Evolutionary conservation across 2,888 invertebrate species (phyloP).

Genomic region (Odontomyia ornata): DNA sequence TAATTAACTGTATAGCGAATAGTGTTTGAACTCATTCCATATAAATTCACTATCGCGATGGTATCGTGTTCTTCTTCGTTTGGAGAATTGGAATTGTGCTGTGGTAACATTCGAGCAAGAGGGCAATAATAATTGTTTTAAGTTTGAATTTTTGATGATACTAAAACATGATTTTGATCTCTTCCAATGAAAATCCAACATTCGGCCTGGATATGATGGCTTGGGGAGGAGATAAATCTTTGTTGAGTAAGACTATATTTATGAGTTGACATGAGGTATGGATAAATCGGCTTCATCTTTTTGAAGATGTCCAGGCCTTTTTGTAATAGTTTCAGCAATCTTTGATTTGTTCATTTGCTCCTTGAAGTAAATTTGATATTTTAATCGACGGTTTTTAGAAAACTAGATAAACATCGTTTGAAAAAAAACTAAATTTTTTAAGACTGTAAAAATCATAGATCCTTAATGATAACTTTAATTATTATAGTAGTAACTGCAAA

Average conservation of each 20-base stretch:
- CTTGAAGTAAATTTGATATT: too few species aligned
- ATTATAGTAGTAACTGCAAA: too few species aligned
- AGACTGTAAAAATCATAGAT: too few species aligned
- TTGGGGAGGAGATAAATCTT: neutral
- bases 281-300: neutral
- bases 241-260: neutral
- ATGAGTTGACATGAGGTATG: neutral
- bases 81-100: neutral
- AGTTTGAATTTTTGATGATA: slow-evolving; percentile 23
- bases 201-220: neutral
- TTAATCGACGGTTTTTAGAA: too few species aligned
- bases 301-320: too few species aligned
- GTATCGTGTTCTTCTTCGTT: slow-evolving; percentile 8
- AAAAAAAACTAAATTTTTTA: too few species aligned
- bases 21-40: slow-evolving; percentile 37
- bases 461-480: too few species aligned
- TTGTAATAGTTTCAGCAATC: too few species aligned
- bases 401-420: too few species aligned
- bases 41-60: slow-evolving; percentile 3
- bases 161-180: slow-evolving; percentile 32
- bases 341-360: too few species aligned
- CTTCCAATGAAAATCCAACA: slow-evolving; percentile 1
- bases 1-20: slow-evolving; percentile 37
- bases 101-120: neutral
- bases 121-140: slow-evolving; percentile 16